Evolutionary conservation across 2,888 invertebrate species (phyloP), one percentile per base, ranked within the genome.

Genomic region (Nysson spinosus): DNA sequence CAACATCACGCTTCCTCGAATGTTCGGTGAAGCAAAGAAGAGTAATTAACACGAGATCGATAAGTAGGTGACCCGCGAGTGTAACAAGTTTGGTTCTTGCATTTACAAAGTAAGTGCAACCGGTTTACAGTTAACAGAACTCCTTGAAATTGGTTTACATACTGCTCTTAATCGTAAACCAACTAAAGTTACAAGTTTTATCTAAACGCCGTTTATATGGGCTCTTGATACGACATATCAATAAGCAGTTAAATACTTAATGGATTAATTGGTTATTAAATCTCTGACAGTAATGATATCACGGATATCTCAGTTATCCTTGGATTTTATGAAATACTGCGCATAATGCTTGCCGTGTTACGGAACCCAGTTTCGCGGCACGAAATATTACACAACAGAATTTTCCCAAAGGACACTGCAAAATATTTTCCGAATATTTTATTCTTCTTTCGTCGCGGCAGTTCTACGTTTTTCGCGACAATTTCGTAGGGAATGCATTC

Each of bases 141-240:
- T 4, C 32, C 22, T 11, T 28, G 52, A 6, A 55, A 63, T 46
- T 46, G 34, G 61, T 63, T 61, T 42, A 35, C 46, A 51, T n/a
- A n/a, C n/a, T n/a, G n/a, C n/a, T n/a, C n/a, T n/a, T n/a, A n/a
- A n/a, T n/a, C n/a, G n/a, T n/a, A n/a, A n/a, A n/a, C n/a, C n/a
- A n/a, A n/a, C n/a, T n/a, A n/a, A n/a, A n/a, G n/a, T n/a, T n/a
- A n/a, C n/a, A n/a, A n/a, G n/a, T n/a, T n/a, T n/a, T n/a, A n/a
- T n/a, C n/a, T n/a, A n/a, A n/a, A n/a, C n/a, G n/a, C n/a, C n/a
- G n/a, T n/a, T n/a, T n/a, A n/a, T n/a, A n/a, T n/a, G n/a, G n/a
- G n/a, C n/a, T n/a, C n/a, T n/a, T n/a, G n/a, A n/a, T n/a, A n/a
- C n/a, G n/a, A n/a, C n/a, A n/a, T n/a, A n/a, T n/a, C n/a, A n/a